Evolutionary conservation across 2,888 invertebrate species (phyloP).

Genomic region (Eutolmus rufibarbis): DNA sequence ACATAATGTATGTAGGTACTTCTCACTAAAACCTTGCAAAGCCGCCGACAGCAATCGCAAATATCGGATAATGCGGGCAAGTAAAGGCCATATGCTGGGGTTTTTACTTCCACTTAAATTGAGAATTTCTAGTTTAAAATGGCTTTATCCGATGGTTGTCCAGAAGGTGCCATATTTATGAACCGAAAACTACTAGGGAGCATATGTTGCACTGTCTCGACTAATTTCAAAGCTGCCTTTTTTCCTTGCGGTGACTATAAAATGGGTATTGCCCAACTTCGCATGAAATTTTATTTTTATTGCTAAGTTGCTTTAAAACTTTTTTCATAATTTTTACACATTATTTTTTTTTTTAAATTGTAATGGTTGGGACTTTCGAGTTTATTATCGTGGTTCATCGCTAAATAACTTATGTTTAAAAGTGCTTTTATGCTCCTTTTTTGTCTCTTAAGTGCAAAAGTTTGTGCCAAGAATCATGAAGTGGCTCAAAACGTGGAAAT

Average conservation of each 20-base stretch:
- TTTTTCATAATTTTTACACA: background rate
- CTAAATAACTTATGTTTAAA: background rate
- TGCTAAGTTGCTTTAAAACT: conserved; percentile 3
- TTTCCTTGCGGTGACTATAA: background rate
- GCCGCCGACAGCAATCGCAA: background rate
- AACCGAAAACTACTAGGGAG: background rate
- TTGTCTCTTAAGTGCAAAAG: background rate
- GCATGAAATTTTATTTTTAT: conserved; percentile 25
- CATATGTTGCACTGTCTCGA: conserved; percentile 15
- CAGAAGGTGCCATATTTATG: conserved; percentile 31
- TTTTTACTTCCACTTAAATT: background rate
- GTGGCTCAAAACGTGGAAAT: background rate
- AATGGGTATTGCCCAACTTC: conserved; percentile 19
- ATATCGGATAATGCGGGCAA: conserved; percentile 9
- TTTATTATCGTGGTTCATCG: background rate
- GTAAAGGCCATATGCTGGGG: background rate
- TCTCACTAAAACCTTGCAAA: background rate
- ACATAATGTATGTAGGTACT: background rate
- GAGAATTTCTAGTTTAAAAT: conserved; percentile 27
- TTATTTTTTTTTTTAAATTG: background rate
- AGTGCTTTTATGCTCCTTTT: background rate
- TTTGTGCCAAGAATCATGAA: background rate
- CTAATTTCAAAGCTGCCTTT: conserved; percentile 4
- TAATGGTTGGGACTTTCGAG: background rate
- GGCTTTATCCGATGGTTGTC: background rate